These are phyloP conservation scores for Melikaiella ostensackeni DNA, from an alignment of 2,888 invertebrate species.

Conservation along the genomic window DNA sequence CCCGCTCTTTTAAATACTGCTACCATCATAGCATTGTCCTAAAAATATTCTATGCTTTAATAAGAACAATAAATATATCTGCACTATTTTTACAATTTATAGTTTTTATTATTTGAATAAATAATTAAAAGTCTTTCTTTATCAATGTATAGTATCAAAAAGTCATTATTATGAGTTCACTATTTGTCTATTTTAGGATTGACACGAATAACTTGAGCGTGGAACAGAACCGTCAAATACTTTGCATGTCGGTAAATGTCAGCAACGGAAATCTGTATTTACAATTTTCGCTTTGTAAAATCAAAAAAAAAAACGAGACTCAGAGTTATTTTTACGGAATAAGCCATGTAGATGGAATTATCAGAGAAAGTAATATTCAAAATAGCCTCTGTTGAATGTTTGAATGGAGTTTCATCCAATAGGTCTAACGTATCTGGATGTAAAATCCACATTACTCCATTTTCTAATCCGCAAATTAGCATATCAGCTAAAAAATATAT, in stretches of 20 bases:
- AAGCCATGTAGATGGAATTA: slow-evolving; percentile 80
- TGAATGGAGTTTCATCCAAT: slow-evolving; percentile 76
- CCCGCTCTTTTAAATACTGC: slow-evolving; percentile 72
- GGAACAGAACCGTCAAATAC: no score
- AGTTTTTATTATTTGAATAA: not conserved
- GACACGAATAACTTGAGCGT: not conserved
- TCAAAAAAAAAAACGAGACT: not conserved
- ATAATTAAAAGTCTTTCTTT: no score
- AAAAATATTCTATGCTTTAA: slow-evolving; percentile 29
- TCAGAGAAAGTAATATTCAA: slow-evolving; percentile 79
- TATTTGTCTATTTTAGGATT: no score
- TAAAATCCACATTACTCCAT: slow-evolving; percentile 81
- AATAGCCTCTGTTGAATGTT: slow-evolving; percentile 78
- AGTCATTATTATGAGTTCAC: no score
- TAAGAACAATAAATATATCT: slow-evolving; percentile 19
- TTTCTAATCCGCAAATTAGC: slow-evolving; percentile 80
- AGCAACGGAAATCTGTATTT: not conserved
- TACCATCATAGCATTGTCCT: slow-evolving; percentile 80
- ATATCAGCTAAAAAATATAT: slow-evolving; percentile 53
- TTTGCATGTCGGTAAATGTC: not conserved
- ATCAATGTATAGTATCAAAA: no score
- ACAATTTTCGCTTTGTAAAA: slow-evolving; percentile 24
- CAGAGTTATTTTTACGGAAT: slow-evolving; percentile 76
- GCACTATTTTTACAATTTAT: not conserved
- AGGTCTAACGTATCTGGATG: slow-evolving; percentile 80